Percentiles rank a stretch among this genome's conserved stretches.
phyloP scores from a whole-genome alignment of 1,140 invertebrate genomes.

The Spodoptera litura region DNA sequence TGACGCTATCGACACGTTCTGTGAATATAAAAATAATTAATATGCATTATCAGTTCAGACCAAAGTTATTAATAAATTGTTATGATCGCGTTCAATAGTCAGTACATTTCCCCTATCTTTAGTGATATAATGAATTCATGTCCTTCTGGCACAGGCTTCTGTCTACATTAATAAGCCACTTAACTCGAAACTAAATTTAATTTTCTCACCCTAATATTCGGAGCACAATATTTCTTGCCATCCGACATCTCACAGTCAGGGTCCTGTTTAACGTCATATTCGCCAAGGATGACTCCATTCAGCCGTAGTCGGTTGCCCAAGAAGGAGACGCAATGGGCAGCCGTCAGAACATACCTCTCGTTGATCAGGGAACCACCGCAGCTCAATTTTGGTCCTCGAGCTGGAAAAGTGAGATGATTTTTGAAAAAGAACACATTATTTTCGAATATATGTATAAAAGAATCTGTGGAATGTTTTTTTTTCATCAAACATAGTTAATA shows the following conservation, averaged over 20 bases:
- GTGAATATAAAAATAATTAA: slow-evolving; percentile 25
- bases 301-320: slow-evolving; percentile 71
- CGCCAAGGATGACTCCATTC: slow-evolving; percentile 87
- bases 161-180: too few relatives aligned
- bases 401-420: slow-evolving; percentile 59
- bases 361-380: slow-evolving; percentile 90
- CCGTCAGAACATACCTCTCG: slow-evolving; percentile 89
- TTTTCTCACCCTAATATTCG: slow-evolving; percentile 76
- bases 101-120: neutral
- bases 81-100: neutral
- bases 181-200: neutral
- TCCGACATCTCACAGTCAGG: slow-evolving; percentile 87
- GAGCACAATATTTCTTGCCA: slow-evolving; percentile 84
- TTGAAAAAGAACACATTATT: neutral
- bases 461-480: too few relatives aligned
- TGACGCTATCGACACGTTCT: slow-evolving; percentile 87
- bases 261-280: slow-evolving; percentile 87
- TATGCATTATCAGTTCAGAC: neutral
- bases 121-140: too few relatives aligned
- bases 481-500: too few relatives aligned
- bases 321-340: slow-evolving; percentile 89
- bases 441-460: too few relatives aligned
- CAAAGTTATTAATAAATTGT: neutral
- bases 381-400: slow-evolving; percentile 81
- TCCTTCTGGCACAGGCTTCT: too few relatives aligned